Conservation (phyloP, 2,888 invertebrate species). For the Athalia cordata region DNA sequence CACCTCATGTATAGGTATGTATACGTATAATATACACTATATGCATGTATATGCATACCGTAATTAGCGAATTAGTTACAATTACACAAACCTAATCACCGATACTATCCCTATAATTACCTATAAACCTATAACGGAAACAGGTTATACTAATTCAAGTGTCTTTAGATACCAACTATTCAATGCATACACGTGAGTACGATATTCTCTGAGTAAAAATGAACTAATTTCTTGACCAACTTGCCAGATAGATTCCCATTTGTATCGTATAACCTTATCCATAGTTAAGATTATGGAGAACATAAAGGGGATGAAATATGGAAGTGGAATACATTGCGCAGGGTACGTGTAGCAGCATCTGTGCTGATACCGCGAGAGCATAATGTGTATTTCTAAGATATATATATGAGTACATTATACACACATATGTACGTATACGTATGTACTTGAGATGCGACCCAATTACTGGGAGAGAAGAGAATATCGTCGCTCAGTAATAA, state of each 20-base stretch:
- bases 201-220: too few species aligned
- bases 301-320: neutral
- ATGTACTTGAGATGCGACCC: constrained; percentile 37
- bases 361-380: neutral
- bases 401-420: neutral
- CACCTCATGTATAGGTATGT: neutral
- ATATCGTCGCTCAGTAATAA: too few species aligned
- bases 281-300: neutral
- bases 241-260: too few species aligned
- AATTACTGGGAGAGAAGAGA: constrained; percentile 15
- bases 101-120: too few species aligned
- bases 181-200: too few species aligned
- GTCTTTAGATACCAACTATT: too few species aligned
- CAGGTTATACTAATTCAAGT: too few species aligned
- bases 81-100: constrained; percentile 4
- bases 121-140: too few species aligned
- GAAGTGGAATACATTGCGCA: neutral
- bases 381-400: constrained; percentile 11
- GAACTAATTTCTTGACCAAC: too few species aligned
- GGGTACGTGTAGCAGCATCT: constrained; percentile 27
- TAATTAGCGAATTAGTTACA: constrained; percentile 26
- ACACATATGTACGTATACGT: neutral
- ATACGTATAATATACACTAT: neutral
- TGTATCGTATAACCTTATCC: too few species aligned
- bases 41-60: neutral